Evolutionary conservation across 2,797 vertebrate species (phyloP), one percentile per base, ranked within the genome.

Genomic region (Meriones psammophilus): DNA sequence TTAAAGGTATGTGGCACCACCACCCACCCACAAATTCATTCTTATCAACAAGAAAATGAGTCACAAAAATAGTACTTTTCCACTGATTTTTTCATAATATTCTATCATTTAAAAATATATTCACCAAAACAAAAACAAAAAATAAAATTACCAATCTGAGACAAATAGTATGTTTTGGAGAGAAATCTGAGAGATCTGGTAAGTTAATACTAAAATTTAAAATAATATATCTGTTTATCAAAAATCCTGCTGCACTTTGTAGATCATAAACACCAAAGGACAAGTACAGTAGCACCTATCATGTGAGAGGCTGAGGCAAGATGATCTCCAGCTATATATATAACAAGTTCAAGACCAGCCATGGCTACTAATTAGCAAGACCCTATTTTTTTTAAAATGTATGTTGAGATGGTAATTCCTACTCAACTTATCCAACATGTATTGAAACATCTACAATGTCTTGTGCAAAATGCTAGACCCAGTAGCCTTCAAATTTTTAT

Each of bases 201-300:
- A 33, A 93, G 30, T 77, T 80, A 91, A 73, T 56, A 87, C 15
- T 58, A 26, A 95, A 69, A n/a, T 71, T 91, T 36, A 93, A 91
- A 93, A 86, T 3, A 76, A 54, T 79, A 20, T n/a, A 87, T 13
- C 18, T 58, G 17, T 58, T 58, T 54, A 58, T 42, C 42, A 64
- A 81, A 90, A 71, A 24, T 42, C 33, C 12, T 66, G 39, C 9
- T 94, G 36, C 89, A 88, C 73, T 92, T 71, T 64, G 24, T 15
- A 54, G 28, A 60, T 46, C 50, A 62, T 33, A 83, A 80, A 91
- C 36, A 54, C 4, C 58, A 91, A 96, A 39, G 56, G 12, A 36
- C 42, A 42, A 42, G 42, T 42, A 42, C 5, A 42, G 42, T 42
- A 42, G 42, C 42, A 42, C 42, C n/a, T n/a, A 71, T 50, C 33